Conservation (phyloP, 2,888 invertebrate genomes). For the Uropetala carovei region DNA sequence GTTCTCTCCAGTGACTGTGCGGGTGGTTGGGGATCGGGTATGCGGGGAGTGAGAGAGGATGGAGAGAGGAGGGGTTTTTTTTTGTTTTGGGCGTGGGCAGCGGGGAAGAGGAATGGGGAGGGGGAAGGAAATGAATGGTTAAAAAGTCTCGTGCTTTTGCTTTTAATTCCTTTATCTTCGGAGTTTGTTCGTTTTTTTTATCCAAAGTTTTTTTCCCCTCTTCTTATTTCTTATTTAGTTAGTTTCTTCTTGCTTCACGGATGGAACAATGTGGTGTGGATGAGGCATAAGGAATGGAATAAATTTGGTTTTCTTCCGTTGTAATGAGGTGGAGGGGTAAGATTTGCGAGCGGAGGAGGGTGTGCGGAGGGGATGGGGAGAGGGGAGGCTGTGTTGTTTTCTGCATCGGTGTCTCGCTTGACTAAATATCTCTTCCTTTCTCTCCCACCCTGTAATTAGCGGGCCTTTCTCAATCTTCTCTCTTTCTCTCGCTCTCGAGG, state of each 20-base stretch:
- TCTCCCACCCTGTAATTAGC: constrained; percentile 38
- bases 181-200: constrained; percentile 53
- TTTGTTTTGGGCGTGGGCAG: not conserved
- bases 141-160: constrained; percentile 54
- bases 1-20: constrained; percentile 54
- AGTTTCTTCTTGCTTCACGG: constrained; percentile 31
- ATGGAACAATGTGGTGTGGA: constrained; percentile 35
- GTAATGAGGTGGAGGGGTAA: constrained; percentile 31
- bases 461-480: not conserved
- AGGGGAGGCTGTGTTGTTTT: not conserved
- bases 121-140: constrained; percentile 45
- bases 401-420: constrained; percentile 41
- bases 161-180: constrained; percentile 57
- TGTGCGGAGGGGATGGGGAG: too few relatives aligned
- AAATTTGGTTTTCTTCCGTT: constrained; percentile 43
- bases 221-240: constrained; percentile 23
- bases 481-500: not conserved
- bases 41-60: not conserved
- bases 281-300: constrained; percentile 47
- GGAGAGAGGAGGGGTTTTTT: not conserved
- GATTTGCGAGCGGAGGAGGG: too few relatives aligned
- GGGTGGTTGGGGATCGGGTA: not conserved
- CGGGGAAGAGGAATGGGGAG: not conserved
- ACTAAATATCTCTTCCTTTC: constrained; percentile 14
- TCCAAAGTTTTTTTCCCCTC: constrained; percentile 13